phyloP scores from a whole-genome alignment of 2,113 vertebrate species.

The Myotis lucifugus region DNA sequence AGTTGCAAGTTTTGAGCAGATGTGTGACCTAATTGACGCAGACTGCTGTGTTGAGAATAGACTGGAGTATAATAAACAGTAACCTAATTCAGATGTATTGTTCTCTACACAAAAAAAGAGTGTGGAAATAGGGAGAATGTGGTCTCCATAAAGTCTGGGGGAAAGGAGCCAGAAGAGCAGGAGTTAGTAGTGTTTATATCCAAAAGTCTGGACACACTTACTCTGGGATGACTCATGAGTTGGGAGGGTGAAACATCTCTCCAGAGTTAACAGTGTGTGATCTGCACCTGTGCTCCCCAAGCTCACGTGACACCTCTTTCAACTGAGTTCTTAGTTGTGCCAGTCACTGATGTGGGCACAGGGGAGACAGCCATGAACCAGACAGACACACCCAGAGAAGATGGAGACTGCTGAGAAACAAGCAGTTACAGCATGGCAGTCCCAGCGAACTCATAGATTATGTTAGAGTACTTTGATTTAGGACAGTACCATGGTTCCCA shows the following conservation, averaged over 20 bases:
- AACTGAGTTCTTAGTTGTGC: background rate
- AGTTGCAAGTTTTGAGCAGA: background rate
- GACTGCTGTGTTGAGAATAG: constrained; percentile 1
- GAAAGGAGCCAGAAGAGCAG: constrained; percentile 11
- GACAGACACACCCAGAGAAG: background rate
- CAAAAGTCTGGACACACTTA: background rate
- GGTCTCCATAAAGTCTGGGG: background rate
- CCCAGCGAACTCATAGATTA: background rate
- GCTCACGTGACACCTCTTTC: background rate
- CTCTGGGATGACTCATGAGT: background rate
- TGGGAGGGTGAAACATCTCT: background rate
- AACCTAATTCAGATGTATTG: background rate
- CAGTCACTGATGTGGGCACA: background rate
- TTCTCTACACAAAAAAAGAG: background rate
- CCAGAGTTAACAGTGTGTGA: background rate
- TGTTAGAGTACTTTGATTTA: background rate
- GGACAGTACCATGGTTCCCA: background rate
- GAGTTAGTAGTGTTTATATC: background rate
- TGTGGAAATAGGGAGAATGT: background rate
- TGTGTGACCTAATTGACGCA: background rate
- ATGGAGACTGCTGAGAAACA: background rate
- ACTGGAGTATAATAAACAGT: background rate
- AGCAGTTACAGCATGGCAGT: background rate
- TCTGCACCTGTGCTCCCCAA: background rate
- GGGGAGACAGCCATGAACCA: background rate